Evolutionary conservation across 2,888 invertebrate genomes (phyloP), one percentile per base, ranked within the genome.

Genomic region (Protonemura montana): DNA sequence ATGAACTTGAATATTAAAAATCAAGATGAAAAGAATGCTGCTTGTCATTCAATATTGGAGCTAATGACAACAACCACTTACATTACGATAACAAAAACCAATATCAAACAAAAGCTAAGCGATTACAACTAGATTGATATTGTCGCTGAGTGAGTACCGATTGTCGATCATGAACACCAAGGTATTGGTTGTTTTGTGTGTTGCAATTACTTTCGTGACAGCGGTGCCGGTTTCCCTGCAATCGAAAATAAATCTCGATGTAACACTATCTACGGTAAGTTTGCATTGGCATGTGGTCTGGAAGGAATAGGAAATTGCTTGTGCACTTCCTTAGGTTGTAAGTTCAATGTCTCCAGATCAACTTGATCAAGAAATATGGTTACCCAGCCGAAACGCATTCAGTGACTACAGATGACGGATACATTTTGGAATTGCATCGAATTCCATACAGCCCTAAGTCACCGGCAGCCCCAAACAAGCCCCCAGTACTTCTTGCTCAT

Each of bases 401-500:
- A 2, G 93, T 95, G 0, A 91, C 91, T 1, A 98, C 97, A 0
- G 90, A 92, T 1, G 97, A 98, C 92, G 96, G 96, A 0, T 97
- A 96, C 89, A 94, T 96, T 21, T 91, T 98, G 88, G 93, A 93
- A 87, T 89, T 97, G 89, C 96, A 97, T 90, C 93, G 97, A 77
- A 95, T 97, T 80, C 91, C 87, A 5, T 41, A 84, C 42, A 85
- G 85, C 0, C 29, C 25, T 10, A 76, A 76, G 10, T 25, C 59
- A 5, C 85, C 87, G 7, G 93, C 93, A 30, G 93, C 93, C 0
- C 92, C 92, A 2, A 92, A 92, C n/a, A 77, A 91, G 87, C 93
- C 90, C 89, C 96, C 94, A 13, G 94, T 95, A 86, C 92, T 96
- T 88, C 91, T 97, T 76, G 97, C 97, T 89, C 97, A 97, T 90